Evolutionary conservation across 1,140 invertebrate genomes (phyloP).

Genomic region (Eufriesea mexicana): DNA sequence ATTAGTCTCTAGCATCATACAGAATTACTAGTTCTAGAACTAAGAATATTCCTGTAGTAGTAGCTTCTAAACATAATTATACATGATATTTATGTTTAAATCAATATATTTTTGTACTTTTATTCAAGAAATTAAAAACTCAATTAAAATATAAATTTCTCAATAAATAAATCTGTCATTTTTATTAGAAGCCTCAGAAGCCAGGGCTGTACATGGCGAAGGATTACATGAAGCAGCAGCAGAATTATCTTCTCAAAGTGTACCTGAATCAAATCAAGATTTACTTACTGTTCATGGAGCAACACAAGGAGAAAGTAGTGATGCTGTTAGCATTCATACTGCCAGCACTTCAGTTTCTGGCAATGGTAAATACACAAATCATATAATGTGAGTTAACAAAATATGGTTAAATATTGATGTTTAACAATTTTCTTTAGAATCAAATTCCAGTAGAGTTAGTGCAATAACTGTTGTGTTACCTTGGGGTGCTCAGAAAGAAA

Average conservation of each 20-base stretch:
- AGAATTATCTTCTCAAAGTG: slow-evolving; percentile 69
- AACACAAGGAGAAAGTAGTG: slow-evolving; percentile 75
- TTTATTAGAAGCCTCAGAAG: slow-evolving; percentile 73
- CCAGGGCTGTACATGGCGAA: slow-evolving; percentile 74
- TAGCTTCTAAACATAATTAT: slow-evolving; percentile 40
- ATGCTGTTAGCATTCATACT: slow-evolving; percentile 79
- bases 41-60: slow-evolving; percentile 33
- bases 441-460: slow-evolving; percentile 78
- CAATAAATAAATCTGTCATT: slow-evolving; percentile 10
- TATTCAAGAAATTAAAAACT: slow-evolving; percentile 6
- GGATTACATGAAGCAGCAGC: slow-evolving; percentile 69
- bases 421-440: slow-evolving; percentile 67
- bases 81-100: slow-evolving; percentile 11
- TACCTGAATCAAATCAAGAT: slow-evolving; percentile 72
- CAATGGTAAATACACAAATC: slow-evolving; percentile 71
- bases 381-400: slow-evolving; percentile 10
- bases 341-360: slow-evolving; percentile 79
- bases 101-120: slow-evolving; percentile 11
- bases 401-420: slow-evolving; percentile 10
- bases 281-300: slow-evolving; percentile 74
- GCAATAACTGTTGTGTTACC: slow-evolving; percentile 85
- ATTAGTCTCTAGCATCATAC: slow-evolving; percentile 66
- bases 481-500: slow-evolving; percentile 91
- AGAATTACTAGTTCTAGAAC: slow-evolving; percentile 53
- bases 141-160: not conserved